A percentile compares a stretch with the other conserved stretches of the same genome.
Conservation (phyloP, 2,113 vertebrate genomes). For the Epinephelus moara region DNA sequence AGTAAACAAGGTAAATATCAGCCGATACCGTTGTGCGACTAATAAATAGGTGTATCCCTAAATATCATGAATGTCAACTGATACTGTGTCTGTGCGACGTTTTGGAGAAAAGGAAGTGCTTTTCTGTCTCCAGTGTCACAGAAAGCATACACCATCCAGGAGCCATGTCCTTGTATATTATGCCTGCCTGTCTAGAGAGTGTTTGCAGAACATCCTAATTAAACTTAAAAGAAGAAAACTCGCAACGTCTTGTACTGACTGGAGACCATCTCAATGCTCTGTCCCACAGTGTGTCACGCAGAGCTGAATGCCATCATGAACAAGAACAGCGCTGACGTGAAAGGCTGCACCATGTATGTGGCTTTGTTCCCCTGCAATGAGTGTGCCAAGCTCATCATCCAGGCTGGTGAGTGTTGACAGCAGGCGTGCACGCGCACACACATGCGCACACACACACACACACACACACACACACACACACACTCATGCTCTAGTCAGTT, state of each 20-base stretch:
- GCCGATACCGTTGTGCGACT: no score
- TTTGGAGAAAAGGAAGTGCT: background rate
- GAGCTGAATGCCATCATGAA: conserved; percentile 99
- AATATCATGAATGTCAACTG: background rate
- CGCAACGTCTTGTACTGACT: background rate
- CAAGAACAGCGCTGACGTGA: conserved; percentile 96
- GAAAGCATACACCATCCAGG: background rate
- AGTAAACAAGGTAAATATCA: no score
- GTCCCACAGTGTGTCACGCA: conserved; percentile 92
- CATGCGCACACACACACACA: background rate
- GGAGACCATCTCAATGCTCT: background rate
- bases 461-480: background rate
- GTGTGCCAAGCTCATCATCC: conserved; percentile 98
- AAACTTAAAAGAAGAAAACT: background rate
- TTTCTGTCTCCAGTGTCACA: background rate
- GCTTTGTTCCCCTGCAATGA: conserved; percentile 98
- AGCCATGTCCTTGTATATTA: background rate
- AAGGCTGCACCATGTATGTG: conserved; percentile 95
- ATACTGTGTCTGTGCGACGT: background rate
- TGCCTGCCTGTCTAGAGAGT: background rate
- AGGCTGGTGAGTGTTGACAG: conserved; percentile 86
- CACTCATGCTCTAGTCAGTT: no score
- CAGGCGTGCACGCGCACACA: background rate
- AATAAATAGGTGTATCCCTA: background rate
- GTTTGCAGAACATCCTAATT: background rate